These are phyloP conservation scores for Trochalopteron elliotii DNA, from an alignment of 2,113 vertebrate species.

Conservation along the genomic window DNA sequence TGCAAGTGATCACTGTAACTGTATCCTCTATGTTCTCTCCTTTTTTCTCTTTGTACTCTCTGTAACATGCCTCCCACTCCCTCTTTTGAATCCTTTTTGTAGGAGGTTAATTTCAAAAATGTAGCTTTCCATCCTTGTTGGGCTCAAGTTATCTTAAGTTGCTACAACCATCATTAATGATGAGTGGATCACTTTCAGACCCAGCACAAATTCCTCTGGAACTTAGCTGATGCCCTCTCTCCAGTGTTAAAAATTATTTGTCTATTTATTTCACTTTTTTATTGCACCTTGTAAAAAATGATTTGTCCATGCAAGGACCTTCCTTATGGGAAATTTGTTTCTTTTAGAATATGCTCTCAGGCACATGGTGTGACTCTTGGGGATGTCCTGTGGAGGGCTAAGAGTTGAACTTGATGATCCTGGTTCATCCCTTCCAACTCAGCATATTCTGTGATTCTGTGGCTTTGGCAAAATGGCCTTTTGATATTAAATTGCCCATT, in stretches of 20 bases:
- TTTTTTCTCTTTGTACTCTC: not conserved
- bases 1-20: not conserved
- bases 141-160: not conserved
- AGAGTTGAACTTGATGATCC: not conserved
- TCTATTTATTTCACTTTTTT: not conserved
- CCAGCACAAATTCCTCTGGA: not conserved
- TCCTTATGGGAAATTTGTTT: not conserved
- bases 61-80: constrained; percentile 45
- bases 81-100: constrained; percentile 52
- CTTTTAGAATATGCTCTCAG: not conserved
- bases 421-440: not conserved
- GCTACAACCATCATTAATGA: not conserved
- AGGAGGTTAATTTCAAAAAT: constrained; percentile 56
- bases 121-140: constrained; percentile 14
- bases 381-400: not conserved
- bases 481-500: not conserved
- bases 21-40: not conserved
- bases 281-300: not conserved
- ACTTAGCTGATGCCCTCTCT: not conserved
- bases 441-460: not conserved
- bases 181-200: not conserved
- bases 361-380: not conserved
- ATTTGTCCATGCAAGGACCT: not conserved
- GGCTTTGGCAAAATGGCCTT: not conserved
- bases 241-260: not conserved